phyloP scores from a whole-genome alignment of 2,888 invertebrate genomes.

The Cepaea hortensis region DNA sequence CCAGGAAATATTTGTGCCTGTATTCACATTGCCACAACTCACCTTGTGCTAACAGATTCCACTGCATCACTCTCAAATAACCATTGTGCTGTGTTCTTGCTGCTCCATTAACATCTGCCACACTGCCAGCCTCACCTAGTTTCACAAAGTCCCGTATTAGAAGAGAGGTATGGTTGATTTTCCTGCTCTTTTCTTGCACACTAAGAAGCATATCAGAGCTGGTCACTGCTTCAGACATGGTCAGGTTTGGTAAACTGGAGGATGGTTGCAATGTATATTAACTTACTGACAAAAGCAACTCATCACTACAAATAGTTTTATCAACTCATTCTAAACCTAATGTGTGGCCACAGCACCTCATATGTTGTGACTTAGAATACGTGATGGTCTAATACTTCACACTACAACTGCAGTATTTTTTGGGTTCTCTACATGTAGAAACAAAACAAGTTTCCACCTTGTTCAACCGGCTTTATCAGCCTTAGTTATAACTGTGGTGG shows the following conservation, averaged over 20 bases:
- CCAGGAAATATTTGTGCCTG: no score
- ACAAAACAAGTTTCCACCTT: no score
- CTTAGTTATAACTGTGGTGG: no score
- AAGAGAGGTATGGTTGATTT: constrained; percentile 29
- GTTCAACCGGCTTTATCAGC: no score
- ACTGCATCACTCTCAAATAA: constrained; percentile 67
- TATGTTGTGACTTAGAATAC: no score
- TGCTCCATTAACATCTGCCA: neutral
- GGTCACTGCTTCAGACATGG: constrained; percentile 16
- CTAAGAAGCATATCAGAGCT: constrained; percentile 10
- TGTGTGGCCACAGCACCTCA: no score
- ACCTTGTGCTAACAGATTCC: constrained; percentile 72
- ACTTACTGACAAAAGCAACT: no score
- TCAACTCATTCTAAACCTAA: no score
- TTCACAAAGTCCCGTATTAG: constrained; percentile 29
- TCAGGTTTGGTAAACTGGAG: neutral
- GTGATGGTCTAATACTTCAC: no score
- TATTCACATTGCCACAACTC: neutral
- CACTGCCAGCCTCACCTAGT: neutral
- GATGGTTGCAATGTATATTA: neutral
- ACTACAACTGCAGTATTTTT: no score
- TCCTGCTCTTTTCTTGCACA: constrained; percentile 22
- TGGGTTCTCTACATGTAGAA: no score
- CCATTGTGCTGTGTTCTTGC: neutral
- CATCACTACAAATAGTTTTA: no score